Evolutionary conservation across 2,888 invertebrate genomes (phyloP).

Genomic region (Drosophila koepferae): DNA sequence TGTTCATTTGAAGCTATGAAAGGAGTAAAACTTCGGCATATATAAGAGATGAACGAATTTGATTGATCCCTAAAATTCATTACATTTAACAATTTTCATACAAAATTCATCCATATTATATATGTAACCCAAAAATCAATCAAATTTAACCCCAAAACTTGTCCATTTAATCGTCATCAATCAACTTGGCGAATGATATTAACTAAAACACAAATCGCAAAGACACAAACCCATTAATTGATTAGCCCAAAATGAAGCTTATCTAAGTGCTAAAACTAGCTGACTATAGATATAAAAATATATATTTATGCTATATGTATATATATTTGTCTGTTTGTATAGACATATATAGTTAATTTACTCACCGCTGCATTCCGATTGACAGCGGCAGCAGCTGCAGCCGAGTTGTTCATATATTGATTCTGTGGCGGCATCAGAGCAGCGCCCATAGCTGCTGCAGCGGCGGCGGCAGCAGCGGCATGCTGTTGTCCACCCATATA

Average conservation of each 20-base stretch:
- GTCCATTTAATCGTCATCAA: conserved; percentile 27
- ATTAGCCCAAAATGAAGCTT: conserved; percentile 9
- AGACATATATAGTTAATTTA: conserved; percentile 23
- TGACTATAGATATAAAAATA: neutral
- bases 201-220: neutral
- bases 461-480: conserved; percentile 68
- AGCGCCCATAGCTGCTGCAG: conserved; percentile 77
- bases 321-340: neutral
- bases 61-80: too few relatives aligned
- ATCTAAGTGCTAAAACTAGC: conserved; percentile 1
- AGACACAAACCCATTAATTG: conserved; percentile 12
- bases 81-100: too few relatives aligned
- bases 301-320: neutral
- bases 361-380: conserved; percentile 85
- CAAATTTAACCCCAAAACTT: neutral
- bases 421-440: conserved; percentile 84
- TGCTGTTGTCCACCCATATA: conserved; percentile 84
- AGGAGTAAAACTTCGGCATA: neutral
- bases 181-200: conserved; percentile 22
- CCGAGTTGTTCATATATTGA: conserved; percentile 84
- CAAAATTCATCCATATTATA: too few relatives aligned
- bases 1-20: neutral
- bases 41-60: too few relatives aligned
- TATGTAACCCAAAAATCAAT: neutral
- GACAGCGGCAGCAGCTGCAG: conserved; percentile 80